Percentiles rank a stretch among this genome's conserved stretches.
phyloP scores from a whole-genome alignment of 2,888 invertebrate species.

The Leucoma salicis region DNA sequence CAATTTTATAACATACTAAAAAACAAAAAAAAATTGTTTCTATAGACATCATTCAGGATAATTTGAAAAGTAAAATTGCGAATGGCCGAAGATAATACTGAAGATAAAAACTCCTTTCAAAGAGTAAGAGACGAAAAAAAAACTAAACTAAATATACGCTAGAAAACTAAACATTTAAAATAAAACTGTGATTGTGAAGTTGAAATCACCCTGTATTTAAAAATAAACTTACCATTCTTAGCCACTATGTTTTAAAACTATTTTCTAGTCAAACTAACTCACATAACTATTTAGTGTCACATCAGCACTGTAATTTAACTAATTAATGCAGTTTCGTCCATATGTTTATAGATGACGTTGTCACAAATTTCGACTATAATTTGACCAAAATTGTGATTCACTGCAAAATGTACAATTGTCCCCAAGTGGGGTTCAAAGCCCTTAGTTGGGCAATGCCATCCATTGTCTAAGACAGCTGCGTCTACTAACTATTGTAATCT shows the following conservation, averaged over 20 bases:
- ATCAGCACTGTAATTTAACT: constrained; percentile 35
- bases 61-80: no score
- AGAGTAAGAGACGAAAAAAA: no score
- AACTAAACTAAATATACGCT: no score
- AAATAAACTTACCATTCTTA: constrained; percentile 12
- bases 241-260: constrained; percentile 22
- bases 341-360: neutral
- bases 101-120: no score
- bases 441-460: constrained; percentile 8
- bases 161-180: no score
- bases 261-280: constrained; percentile 19
- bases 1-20: no score
- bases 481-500: constrained; percentile 72
- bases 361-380: neutral
- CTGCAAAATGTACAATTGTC: neutral
- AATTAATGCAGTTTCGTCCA: constrained; percentile 6
- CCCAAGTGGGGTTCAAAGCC: constrained; percentile 2
- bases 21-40: no score
- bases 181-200: neutral
- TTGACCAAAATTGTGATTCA: neutral
- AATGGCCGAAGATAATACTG: no score
- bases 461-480: constrained; percentile 1
- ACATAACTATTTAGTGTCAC: constrained; percentile 26
- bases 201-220: neutral
- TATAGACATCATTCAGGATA: no score